These are phyloP conservation scores for Saxidomus purpurata DNA, from an alignment of 1,140 invertebrate species.

Conservation along the genomic window DNA sequence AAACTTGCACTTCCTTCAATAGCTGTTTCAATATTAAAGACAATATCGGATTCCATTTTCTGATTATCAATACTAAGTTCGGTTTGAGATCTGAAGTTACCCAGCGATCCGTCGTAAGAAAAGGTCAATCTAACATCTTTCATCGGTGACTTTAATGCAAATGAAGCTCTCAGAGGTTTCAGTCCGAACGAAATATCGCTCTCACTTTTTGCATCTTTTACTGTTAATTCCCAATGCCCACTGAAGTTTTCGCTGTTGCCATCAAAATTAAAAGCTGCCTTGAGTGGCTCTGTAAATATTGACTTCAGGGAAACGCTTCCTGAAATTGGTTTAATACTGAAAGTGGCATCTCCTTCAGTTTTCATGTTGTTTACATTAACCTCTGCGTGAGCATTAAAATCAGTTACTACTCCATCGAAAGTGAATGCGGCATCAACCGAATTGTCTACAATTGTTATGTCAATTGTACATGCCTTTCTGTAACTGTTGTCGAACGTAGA, in stretches of 20 bases:
- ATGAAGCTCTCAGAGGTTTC: not conserved
- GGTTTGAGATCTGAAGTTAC: not conserved
- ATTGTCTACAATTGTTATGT: constrained; percentile 14
- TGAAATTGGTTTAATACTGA: not conserved
- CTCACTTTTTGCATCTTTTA: not conserved
- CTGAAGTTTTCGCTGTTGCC: not conserved
- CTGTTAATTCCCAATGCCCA: not conserved
- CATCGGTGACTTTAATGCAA: constrained; percentile 1
- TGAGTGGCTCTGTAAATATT: not conserved
- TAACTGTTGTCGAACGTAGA: not conserved
- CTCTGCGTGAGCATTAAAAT: not conserved
- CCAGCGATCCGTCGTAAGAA: not conserved
- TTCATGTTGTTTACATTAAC: not conserved
- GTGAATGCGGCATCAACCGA: not conserved
- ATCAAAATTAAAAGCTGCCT: not conserved
- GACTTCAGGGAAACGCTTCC: not conserved
- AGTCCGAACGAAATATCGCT: not conserved
- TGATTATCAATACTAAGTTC: not conserved
- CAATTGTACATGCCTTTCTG: constrained; percentile 30
- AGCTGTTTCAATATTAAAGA: constrained; percentile 28
- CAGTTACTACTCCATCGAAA: not conserved
- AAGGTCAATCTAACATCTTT: not conserved
- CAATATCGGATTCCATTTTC: not conserved
- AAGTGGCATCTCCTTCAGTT: not conserved
- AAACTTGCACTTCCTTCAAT: not conserved